Evolutionary conservation across 2,888 invertebrate species (phyloP).

Genomic region (Incurvaria masculella): DNA sequence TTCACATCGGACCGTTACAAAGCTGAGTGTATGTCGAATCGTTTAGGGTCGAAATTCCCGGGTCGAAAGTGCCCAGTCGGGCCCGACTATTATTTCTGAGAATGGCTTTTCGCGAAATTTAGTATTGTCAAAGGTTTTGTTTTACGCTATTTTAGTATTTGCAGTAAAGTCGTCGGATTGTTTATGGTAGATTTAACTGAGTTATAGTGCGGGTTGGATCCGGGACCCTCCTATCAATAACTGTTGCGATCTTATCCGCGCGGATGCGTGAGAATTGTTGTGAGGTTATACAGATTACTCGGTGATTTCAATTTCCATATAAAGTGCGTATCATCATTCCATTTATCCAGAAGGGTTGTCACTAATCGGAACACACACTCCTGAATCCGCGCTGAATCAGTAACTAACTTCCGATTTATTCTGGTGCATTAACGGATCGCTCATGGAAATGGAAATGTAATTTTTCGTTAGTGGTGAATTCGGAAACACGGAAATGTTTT

Average conservation of each 20-base stretch:
- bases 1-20: background rate
- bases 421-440: too few species aligned
- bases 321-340: too few species aligned
- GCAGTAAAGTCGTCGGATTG: conserved; percentile 24
- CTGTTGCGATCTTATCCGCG: conserved; percentile 1
- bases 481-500: too few species aligned
- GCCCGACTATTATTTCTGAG: conserved; percentile 30
- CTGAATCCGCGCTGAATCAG: too few species aligned
- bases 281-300: too few species aligned
- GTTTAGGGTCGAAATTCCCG: background rate
- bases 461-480: too few species aligned
- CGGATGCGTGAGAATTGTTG: too few species aligned
- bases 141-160: conserved; percentile 10
- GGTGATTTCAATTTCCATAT: too few species aligned
- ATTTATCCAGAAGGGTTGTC: too few species aligned
- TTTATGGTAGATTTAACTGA: conserved; percentile 34
- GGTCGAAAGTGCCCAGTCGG: background rate
- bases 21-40: background rate
- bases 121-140: conserved; percentile 33
- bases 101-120: conserved; percentile 38
- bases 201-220: background rate
- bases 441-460: too few species aligned
- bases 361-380: too few species aligned
- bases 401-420: too few species aligned
- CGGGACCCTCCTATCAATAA: background rate